phyloP scores from a whole-genome alignment of 2,113 vertebrate genomes.

The Bothrops jararaca region DNA sequence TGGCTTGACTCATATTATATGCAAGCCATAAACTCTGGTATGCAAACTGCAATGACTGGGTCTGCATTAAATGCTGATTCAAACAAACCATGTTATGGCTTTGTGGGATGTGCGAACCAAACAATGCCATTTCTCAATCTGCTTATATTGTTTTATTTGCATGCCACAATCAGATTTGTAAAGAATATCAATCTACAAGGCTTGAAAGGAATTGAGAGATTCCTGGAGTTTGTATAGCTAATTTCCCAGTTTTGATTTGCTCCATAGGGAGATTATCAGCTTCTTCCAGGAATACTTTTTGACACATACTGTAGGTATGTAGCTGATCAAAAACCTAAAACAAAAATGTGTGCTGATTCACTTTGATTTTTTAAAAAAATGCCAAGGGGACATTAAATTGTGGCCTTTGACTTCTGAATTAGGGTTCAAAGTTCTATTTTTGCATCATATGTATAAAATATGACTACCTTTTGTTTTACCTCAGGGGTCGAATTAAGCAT shows the following conservation, averaged over 20 bases:
- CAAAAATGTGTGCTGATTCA: not conserved
- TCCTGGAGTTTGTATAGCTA: not conserved
- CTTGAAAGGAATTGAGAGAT: not conserved
- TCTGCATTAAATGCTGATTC: not conserved
- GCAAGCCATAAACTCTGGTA: not conserved
- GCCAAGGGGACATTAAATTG: not conserved
- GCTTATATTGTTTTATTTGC: not conserved
- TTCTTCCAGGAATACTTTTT: not conserved
- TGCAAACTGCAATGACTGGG: not conserved
- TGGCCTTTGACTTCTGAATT: not conserved
- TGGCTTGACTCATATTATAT: not conserved
- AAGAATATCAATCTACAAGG: not conserved
- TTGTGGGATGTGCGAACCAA: not conserved
- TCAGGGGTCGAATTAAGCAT: slow-evolving; percentile 94
- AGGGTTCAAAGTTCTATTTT: not conserved
- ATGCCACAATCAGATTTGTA: not conserved
- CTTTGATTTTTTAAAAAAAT: not conserved
- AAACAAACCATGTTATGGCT: not conserved
- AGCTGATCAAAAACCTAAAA: not conserved
- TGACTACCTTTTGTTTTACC: not conserved
- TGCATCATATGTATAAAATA: not conserved
- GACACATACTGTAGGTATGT: not conserved
- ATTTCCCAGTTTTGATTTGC: not conserved
- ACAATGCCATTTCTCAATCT: not conserved
- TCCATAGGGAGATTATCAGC: not conserved